Conservation (phyloP, 2,113 vertebrate species). For the Chauna torquata region DNA sequence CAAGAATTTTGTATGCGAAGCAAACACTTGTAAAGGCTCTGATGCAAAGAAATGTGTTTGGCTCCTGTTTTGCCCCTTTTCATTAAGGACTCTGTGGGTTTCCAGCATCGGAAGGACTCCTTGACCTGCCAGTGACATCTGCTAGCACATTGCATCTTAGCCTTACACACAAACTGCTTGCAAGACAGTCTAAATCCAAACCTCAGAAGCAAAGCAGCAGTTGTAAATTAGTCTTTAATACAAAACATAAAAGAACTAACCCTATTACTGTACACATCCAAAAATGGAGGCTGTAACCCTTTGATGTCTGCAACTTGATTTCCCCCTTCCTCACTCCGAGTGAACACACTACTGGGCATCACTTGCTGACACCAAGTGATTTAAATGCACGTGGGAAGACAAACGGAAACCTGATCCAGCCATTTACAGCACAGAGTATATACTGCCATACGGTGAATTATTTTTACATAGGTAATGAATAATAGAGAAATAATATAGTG, state of each 20-base stretch:
- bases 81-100: not conserved
- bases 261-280: not conserved
- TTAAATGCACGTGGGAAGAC: not conserved
- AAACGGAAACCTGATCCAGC: slow-evolving; percentile 5
- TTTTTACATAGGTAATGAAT: slow-evolving; percentile 75
- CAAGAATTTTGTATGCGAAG: not conserved
- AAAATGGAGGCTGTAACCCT: slow-evolving; percentile 4
- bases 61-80: slow-evolving; percentile 16
- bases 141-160: not conserved
- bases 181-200: slow-evolving; percentile 14
- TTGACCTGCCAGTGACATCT: slow-evolving; percentile 36
- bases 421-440: not conserved
- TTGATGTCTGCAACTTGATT: not conserved
- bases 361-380: slow-evolving; percentile 36
- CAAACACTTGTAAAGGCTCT: not conserved
- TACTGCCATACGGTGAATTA: slow-evolving; percentile 40
- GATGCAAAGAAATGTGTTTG: not conserved
- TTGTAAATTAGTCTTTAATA: slow-evolving; percentile 21
- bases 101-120: slow-evolving; percentile 31
- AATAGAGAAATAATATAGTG: slow-evolving; percentile 66
- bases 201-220: not conserved
- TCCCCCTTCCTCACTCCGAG: not conserved
- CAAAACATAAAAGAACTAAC: not conserved
- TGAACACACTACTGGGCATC: not conserved
- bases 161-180: not conserved